Conservation (phyloP, 2,888 invertebrate genomes). For the Acholoe squamosa region DNA sequence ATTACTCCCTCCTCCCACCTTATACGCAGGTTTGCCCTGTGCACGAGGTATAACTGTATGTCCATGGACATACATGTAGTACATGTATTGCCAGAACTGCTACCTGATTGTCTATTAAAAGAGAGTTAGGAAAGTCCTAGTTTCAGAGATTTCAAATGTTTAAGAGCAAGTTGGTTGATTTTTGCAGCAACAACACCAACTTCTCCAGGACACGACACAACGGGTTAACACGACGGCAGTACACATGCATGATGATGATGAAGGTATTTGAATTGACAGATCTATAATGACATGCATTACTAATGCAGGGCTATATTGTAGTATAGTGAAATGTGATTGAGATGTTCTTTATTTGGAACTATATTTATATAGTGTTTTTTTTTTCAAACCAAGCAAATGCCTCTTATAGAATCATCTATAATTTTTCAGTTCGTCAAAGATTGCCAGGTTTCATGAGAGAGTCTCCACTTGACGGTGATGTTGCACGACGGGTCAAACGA, state of each 20-base stretch:
- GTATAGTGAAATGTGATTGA: background rate
- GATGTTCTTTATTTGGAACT: background rate
- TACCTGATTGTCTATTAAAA: too few relatives aligned
- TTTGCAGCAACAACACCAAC: constrained; percentile 86
- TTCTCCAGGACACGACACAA: constrained; percentile 85
- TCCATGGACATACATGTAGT: too few relatives aligned
- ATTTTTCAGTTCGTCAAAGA: constrained; percentile 81
- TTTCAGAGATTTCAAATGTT: too few relatives aligned
- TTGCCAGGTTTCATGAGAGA: constrained; percentile 89
- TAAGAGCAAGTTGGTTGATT: too few relatives aligned
- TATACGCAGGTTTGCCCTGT: too few relatives aligned
- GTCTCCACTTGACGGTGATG: constrained; percentile 90
- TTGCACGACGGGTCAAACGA: constrained; percentile 90
- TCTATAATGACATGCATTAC: background rate
- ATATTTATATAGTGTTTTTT: too few relatives aligned
- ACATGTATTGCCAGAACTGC: too few relatives aligned
- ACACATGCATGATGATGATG: constrained; percentile 87
- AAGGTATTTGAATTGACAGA: constrained; percentile 84
- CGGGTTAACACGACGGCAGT: constrained; percentile 85
- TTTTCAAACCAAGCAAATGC: too few relatives aligned
- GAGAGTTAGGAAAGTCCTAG: too few relatives aligned
- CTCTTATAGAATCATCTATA: too few relatives aligned
- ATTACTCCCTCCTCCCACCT: too few relatives aligned
- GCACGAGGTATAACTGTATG: too few relatives aligned
- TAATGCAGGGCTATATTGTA: background rate